These are phyloP conservation scores for Nylanderia fulva DNA, from an alignment of 1,140 invertebrate species.

Conservation along the genomic window DNA sequence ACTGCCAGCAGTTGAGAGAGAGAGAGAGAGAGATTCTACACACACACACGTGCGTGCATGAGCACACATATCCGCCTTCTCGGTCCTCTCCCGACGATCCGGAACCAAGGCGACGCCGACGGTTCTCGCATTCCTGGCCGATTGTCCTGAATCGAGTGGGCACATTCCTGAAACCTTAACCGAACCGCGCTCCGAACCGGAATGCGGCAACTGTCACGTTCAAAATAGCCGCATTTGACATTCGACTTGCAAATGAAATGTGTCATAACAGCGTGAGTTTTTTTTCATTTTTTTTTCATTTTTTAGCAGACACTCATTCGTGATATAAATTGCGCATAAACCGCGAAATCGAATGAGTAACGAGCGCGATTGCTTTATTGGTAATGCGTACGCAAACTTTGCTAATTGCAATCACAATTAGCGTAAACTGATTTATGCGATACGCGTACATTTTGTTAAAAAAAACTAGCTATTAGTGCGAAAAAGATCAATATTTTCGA, in stretches of 20 bases:
- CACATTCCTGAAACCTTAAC: constrained; percentile 75
- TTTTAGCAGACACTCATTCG: neutral
- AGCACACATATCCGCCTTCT: constrained; percentile 1
- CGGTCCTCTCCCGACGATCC: constrained; percentile 35
- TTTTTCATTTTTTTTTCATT: neutral
- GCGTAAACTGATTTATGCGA: neutral
- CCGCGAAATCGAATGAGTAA: neutral
- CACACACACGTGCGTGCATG: neutral
- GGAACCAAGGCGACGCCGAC: constrained; percentile 66
- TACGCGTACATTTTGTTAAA: neutral
- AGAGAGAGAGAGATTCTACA: constrained; percentile 54
- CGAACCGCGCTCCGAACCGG: constrained; percentile 20
- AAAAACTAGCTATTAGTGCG: neutral
- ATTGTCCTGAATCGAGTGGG: constrained; percentile 80
- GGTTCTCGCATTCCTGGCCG: constrained; percentile 79
- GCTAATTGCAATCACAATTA: neutral
- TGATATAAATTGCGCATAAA: neutral
- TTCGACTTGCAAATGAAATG: constrained; percentile 55
- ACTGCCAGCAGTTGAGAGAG: constrained; percentile 40
- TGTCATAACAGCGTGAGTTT: constrained; percentile 13
- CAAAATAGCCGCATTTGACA: constrained; percentile 19
- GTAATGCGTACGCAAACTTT: neutral
- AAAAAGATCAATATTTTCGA: neutral
- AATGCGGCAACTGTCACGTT: constrained; percentile 1
- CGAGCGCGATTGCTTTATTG: constrained; percentile 2